Evolutionary conservation across 2,888 invertebrate species (phyloP), one percentile per base, ranked within the genome.

Genomic region (Caenorhabditis sulstoni): DNA sequence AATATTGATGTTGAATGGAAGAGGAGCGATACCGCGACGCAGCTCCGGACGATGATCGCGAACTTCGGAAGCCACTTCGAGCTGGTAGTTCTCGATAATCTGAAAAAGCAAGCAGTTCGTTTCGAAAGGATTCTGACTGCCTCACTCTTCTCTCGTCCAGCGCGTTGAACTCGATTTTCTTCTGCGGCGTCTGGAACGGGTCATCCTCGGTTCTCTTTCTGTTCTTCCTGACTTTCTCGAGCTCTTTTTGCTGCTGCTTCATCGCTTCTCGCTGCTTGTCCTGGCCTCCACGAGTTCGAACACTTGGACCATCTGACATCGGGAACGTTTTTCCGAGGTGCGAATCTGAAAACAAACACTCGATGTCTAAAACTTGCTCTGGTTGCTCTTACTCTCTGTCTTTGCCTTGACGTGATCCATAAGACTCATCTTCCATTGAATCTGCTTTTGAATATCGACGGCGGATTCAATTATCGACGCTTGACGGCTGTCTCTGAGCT

Each of bases 391-490:
- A 71, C 71, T 9, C 16, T 73, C 59, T 3, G 57, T n/a, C 18
- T 79, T 77, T 18, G 59, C 62, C 37, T 71, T 59, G 7, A 84
- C 80, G 55, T 86, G 82, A 39, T 85, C 77, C 50, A 87, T 79
- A 3, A 87, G 74, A 49, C 77, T 83, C 35, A 82, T 77, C 68
- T 87, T 87, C 83, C 86, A 87, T 52, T 84, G 76, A 23, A 87
- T 77, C 55, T 87, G 87, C 45, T 85, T 85, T 35, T 86, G 87
- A 62, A 85, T 85, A 70, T 87, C 87, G 53, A 86, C 83, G 45
- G 82, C 82, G 1, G 83, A 83, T 45, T 87, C 87, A 45, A 84
- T 70, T 16, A 87, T 77, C 9, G 84, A 83, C 16, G 85, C 87
- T 41, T 81, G 76, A 12, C 87, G 82, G 29, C 39, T 86, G 86